Evolutionary conservation across 2,113 vertebrate genomes (phyloP).

Genomic region (Gadus macrocephalus): DNA sequence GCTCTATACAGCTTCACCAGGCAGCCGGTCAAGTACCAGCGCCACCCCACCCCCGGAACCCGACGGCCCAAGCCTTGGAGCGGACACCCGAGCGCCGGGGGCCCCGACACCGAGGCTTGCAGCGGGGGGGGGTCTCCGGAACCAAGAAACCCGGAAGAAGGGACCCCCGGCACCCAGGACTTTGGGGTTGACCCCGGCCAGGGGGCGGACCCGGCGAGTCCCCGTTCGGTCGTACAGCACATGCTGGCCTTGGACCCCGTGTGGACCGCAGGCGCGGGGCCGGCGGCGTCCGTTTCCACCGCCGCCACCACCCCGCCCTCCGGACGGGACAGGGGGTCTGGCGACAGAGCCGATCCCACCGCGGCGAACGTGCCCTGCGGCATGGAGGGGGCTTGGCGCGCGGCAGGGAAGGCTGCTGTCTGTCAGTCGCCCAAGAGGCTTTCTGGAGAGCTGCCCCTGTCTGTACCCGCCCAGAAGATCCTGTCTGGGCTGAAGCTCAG

Average conservation of each 20-base stretch:
- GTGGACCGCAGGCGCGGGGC: conserved; percentile 2
- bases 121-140: too few species aligned
- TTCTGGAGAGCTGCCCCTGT: conserved; percentile 39
- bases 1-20: conserved; percentile 75
- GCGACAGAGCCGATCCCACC: too few species aligned
- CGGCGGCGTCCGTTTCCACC: conserved; percentile 19
- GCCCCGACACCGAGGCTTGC: conserved; percentile 19
- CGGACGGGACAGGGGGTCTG: too few species aligned
- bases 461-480: conserved; percentile 60
- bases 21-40: conserved; percentile 77
- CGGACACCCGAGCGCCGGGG: background rate
- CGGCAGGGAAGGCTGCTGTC: conserved; percentile 25
- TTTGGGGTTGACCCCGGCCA: background rate
- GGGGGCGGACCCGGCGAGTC: conserved; percentile 37
- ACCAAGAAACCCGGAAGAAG: too few species aligned
- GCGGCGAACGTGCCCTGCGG: too few species aligned
- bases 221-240: conserved; percentile 51
- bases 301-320: background rate
- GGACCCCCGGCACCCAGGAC: background rate
- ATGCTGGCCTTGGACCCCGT: conserved; percentile 52
- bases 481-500: conserved; percentile 68
- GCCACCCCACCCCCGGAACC: conserved; percentile 45
- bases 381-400: too few species aligned
- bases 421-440: conserved; percentile 40
- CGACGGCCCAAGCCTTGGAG: conserved; percentile 24